These are phyloP conservation scores for Acanthosepion esculentum DNA, from an alignment of 2,888 invertebrate species.

Conservation along the genomic window DNA sequence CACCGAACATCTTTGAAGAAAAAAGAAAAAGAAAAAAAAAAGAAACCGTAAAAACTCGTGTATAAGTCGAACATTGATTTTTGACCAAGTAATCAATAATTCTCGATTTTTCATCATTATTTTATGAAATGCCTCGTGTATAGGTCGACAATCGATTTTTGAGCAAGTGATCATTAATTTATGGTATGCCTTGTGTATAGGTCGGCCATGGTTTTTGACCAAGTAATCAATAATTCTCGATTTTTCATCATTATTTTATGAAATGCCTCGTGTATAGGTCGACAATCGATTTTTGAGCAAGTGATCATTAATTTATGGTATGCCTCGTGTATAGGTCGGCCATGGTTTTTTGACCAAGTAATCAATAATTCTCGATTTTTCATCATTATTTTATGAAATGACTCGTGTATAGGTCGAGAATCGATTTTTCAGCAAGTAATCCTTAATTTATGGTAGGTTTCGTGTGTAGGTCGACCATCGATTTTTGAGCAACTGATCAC, in stretches of 20 bases:
- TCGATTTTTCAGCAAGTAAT: too few species aligned
- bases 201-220: too few species aligned
- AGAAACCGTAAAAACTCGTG: neutral
- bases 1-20: neutral
- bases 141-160: neutral
- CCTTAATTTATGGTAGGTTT: neutral
- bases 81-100: too few species aligned
- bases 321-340: too few species aligned
- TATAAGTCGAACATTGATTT: neutral
- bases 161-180: neutral
- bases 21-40: neutral
- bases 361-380: too few species aligned
- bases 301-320: too few species aligned
- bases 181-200: neutral
- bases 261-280: neutral
- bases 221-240: too few species aligned
- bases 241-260: neutral
- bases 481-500: too few species aligned
- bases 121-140: neutral
- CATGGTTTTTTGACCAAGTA: too few species aligned
- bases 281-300: neutral
- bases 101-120: too few species aligned
- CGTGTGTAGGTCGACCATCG: too few species aligned
- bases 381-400: too few species aligned
- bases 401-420: neutral